Percentiles rank a stretch among this genome's conserved stretches.
phyloP scores from a whole-genome alignment of 2,797 vertebrate species.

The Myripristis jacobus region DNA sequence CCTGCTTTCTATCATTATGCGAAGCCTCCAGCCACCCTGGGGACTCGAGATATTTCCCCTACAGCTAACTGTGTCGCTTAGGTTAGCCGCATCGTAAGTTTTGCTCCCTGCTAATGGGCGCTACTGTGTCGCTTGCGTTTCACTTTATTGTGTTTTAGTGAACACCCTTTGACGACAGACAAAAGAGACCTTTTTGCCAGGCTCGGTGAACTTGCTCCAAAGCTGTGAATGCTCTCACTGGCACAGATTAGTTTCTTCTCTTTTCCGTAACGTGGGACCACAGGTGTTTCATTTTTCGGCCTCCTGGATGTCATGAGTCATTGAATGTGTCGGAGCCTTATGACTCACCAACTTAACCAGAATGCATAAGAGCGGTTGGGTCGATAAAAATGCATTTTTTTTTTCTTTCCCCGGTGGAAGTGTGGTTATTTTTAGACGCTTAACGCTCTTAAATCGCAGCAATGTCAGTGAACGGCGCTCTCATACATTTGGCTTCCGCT shows the following conservation, averaged over 20 bases:
- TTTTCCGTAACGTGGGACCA: constrained; percentile 43
- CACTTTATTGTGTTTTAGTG: constrained; percentile 46
- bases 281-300: constrained; percentile 70
- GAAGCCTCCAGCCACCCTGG: constrained; percentile 8
- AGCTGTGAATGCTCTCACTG: constrained; percentile 33
- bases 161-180: constrained; percentile 50
- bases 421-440: constrained; percentile 21
- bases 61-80: neutral
- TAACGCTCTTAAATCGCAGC: neutral
- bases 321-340: constrained; percentile 35
- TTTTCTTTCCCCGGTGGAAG: constrained; percentile 8
- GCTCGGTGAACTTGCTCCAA: constrained; percentile 39
- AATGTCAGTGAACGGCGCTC: constrained; percentile 21
- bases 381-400: constrained; percentile 5
- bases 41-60: constrained; percentile 19
- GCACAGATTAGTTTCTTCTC: constrained; percentile 14
- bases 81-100: neutral
- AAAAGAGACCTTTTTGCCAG: constrained; percentile 48
- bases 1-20: constrained; percentile 55
- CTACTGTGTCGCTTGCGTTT: constrained; percentile 13
- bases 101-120: neutral
- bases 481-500: constrained; percentile 32
- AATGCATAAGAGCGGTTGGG: constrained; percentile 22
- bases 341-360: constrained; percentile 2
- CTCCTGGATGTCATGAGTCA: constrained; percentile 50